Evolutionary conservation across 2,113 vertebrate species (phyloP).

Genomic region (Nothocercus nigrocapillus): DNA sequence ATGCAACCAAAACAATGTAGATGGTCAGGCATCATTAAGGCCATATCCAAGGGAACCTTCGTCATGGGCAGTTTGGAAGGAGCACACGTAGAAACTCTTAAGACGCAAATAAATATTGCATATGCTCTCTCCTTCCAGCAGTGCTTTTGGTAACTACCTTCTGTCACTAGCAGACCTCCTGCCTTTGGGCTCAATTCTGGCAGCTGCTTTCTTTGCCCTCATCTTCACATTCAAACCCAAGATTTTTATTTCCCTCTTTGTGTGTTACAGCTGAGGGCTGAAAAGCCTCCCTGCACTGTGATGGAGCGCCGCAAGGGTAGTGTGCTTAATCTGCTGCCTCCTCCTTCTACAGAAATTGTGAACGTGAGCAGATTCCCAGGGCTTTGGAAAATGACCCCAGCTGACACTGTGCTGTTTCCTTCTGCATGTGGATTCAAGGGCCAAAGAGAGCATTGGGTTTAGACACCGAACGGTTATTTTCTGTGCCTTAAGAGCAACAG

Average conservation of each 20-base stretch:
- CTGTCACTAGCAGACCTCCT: constrained; percentile 61
- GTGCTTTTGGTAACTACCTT: constrained; percentile 45
- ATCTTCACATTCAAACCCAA: constrained; percentile 1
- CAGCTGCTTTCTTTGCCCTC: constrained; percentile 47
- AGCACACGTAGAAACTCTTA: neutral
- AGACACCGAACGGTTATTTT: neutral
- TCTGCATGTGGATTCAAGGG: neutral
- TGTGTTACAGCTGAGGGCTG: constrained; percentile 4
- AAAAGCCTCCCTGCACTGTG: neutral
- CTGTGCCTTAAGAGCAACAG: neutral
- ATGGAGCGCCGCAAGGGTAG: neutral
- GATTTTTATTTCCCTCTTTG: constrained; percentile 10
- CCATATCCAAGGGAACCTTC: neutral
- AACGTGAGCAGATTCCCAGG: neutral
- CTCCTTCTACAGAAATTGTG: neutral
- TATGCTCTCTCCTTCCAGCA: constrained; percentile 43
- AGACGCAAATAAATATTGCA: constrained; percentile 28
- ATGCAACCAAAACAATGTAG: neutral
- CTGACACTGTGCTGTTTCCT: constrained; percentile 1
- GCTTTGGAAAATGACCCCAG: neutral
- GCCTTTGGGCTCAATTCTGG: constrained; percentile 47
- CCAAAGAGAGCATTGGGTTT: neutral
- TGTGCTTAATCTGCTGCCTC: neutral
- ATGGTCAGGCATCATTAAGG: neutral
- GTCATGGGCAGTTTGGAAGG: neutral